A percentile compares a stretch with the other conserved stretches of the same genome.
Evolutionary conservation across 2,113 vertebrate species (phyloP).

Genomic region (Paramisgurnus dabryanus): DNA sequence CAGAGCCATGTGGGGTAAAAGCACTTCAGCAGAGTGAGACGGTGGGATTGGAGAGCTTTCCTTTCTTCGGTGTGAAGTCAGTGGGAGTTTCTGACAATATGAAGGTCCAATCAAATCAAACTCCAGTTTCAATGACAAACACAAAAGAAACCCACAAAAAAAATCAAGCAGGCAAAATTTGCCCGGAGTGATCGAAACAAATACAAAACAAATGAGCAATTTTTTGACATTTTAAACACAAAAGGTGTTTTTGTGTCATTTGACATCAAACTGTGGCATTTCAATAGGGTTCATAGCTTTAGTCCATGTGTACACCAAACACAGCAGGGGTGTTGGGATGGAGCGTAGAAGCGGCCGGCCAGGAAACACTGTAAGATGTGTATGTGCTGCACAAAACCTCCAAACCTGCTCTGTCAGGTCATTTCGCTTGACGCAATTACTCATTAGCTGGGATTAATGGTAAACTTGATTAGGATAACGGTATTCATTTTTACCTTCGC

Average conservation of each 20-base stretch:
- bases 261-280: constrained; percentile 66
- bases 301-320: constrained; percentile 76
- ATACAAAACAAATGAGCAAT: constrained; percentile 61
- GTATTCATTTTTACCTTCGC: not conserved
- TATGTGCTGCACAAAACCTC: constrained; percentile 66
- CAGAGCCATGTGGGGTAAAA: constrained; percentile 64
- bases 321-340: constrained; percentile 61
- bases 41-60: constrained; percentile 81
- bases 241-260: constrained; percentile 52
- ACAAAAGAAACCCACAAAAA: constrained; percentile 57
- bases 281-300: constrained; percentile 88
- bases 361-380: constrained; percentile 54
- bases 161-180: constrained; percentile 51
- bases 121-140: constrained; percentile 68
- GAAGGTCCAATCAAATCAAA: constrained; percentile 69
- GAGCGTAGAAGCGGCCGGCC: constrained; percentile 61
- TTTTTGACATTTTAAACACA: constrained; percentile 60
- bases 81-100: constrained; percentile 52
- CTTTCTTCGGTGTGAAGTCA: constrained; percentile 71
- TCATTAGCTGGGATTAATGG: constrained; percentile 11
- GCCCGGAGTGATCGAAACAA: constrained; percentile 17
- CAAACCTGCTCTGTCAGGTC: constrained; percentile 17
- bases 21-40: constrained; percentile 78
- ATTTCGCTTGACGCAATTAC: not conserved
- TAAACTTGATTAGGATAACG: constrained; percentile 15